Evolutionary conservation across 2,888 invertebrate species (phyloP).

Genomic region (Sturmia bella): DNA sequence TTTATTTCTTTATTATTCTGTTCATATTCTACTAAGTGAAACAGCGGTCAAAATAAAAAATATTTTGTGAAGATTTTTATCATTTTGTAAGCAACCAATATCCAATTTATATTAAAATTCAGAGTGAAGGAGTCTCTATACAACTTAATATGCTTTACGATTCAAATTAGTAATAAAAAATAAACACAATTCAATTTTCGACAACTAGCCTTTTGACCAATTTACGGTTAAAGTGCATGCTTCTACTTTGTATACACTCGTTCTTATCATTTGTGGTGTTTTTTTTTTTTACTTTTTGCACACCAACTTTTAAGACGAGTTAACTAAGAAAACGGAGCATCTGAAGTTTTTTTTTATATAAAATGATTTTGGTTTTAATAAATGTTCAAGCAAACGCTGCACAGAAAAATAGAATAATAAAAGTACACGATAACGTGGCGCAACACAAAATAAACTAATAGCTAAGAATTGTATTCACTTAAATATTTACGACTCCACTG

Average conservation of each 20-base stretch:
- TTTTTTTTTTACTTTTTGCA: not conserved
- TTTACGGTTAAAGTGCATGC: conserved; percentile 61
- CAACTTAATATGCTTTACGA: conserved; percentile 47
- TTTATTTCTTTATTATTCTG: not conserved
- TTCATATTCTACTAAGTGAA: not conserved
- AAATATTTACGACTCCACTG: too few relatives aligned
- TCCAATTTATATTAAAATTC: not conserved
- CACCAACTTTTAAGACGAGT: conserved; percentile 18
- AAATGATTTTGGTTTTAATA: too few relatives aligned
- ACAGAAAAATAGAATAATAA: too few relatives aligned
- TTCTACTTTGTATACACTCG: conserved; percentile 33
- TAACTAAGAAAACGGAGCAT: conserved; percentile 1
- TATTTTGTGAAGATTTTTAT: conserved; percentile 2
- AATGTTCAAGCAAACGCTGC: too few relatives aligned
- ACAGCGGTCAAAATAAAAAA: not conserved
- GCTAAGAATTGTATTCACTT: too few relatives aligned
- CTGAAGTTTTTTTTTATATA: not conserved
- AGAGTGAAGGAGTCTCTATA: not conserved
- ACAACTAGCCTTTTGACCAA: conserved; percentile 58
- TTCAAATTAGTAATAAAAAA: conserved; percentile 36
- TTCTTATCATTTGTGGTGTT: conserved; percentile 24
- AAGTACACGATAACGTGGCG: too few relatives aligned
- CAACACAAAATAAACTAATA: too few relatives aligned
- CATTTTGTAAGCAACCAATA: not conserved
- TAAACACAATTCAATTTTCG: conserved; percentile 35